A percentile compares a stretch with the other conserved stretches of the same genome.
Conservation (phyloP, 2,797 vertebrate species). For the Periparus ater region DNA sequence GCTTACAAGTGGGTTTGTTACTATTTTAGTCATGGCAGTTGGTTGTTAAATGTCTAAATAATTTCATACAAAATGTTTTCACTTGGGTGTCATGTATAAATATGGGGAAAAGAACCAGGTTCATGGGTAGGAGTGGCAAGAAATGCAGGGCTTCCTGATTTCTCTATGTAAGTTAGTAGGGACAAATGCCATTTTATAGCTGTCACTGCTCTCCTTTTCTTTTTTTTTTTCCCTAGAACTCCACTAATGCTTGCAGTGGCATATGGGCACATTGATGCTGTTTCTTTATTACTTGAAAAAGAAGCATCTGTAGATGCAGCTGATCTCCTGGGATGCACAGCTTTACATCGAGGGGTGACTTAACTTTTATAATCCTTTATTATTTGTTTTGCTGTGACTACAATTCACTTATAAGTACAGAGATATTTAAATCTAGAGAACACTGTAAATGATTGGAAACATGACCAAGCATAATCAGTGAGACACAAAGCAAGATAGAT, state of each 20-base stretch:
- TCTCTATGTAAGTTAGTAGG: not conserved
- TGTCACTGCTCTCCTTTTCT: not conserved
- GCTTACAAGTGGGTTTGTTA: not conserved
- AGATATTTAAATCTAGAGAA: not conserved
- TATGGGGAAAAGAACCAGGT: not conserved
- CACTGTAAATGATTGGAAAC: not conserved
- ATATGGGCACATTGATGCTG: constrained; percentile 91
- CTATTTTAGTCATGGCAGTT: not conserved
- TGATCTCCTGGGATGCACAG: constrained; percentile 88
- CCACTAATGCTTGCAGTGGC: constrained; percentile 95
- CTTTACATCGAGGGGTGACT: constrained; percentile 92
- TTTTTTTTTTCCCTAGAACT: constrained; percentile 77
- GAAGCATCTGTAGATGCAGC: constrained; percentile 88
- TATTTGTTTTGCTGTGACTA: not conserved
- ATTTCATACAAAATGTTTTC: not conserved
- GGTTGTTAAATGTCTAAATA: not conserved
- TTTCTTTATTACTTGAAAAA: constrained; percentile 93
- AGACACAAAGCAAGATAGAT: not conserved
- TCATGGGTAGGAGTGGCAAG: not conserved
- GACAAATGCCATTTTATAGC: not conserved
- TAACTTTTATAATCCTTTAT: not conserved
- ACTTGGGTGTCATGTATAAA: not conserved
- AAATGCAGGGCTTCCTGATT: not conserved
- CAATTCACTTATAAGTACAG: not conserved
- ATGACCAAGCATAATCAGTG: not conserved